phyloP scores from a whole-genome alignment of 92 coral and sea anemone genomes.

The Parazoanthus swiftii region DNA sequence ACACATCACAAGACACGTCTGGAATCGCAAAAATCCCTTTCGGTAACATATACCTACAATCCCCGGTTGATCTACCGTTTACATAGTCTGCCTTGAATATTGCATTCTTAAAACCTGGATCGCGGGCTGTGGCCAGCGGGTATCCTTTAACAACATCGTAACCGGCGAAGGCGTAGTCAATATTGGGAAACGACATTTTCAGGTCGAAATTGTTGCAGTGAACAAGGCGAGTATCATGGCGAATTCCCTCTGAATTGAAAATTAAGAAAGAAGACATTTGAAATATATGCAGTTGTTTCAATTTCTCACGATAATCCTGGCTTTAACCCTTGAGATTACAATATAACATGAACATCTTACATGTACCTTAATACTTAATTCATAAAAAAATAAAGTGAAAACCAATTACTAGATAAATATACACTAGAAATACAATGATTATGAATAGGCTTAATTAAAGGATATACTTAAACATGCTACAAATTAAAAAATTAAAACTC shows the following conservation, averaged over 20 bases:
- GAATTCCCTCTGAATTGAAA: slow-evolving; percentile 15
- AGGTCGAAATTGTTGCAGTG: slow-evolving; percentile 5
- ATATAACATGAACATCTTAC: no score
- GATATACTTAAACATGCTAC: no score
- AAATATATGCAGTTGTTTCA: no score
- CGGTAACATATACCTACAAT: slow-evolving; percentile 34
- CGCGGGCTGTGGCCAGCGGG: slow-evolving; percentile 49
- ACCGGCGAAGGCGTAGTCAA: slow-evolving; percentile 47
- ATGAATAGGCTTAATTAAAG: no score
- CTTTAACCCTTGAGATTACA: no score
- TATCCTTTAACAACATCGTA: slow-evolving; percentile 53
- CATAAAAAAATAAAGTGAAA: no score
- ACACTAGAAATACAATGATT: no score
- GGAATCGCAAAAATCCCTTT: slow-evolving; percentile 44
- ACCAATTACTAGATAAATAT: no score
- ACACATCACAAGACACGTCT: slow-evolving; percentile 51
- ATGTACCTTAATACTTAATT: no score
- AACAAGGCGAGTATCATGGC: slow-evolving; percentile 22
- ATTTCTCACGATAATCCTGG: no score
- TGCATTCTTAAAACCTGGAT: slow-evolving; percentile 46
- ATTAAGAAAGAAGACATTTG: no score
- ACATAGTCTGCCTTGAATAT: slow-evolving; percentile 39
- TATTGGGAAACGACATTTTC: slow-evolving; percentile 41
- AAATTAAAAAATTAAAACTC: no score
- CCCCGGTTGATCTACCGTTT: slow-evolving; percentile 22